These are phyloP conservation scores for Pasiphila rectangulata DNA, from an alignment of 2,888 invertebrate species.

Conservation along the genomic window DNA sequence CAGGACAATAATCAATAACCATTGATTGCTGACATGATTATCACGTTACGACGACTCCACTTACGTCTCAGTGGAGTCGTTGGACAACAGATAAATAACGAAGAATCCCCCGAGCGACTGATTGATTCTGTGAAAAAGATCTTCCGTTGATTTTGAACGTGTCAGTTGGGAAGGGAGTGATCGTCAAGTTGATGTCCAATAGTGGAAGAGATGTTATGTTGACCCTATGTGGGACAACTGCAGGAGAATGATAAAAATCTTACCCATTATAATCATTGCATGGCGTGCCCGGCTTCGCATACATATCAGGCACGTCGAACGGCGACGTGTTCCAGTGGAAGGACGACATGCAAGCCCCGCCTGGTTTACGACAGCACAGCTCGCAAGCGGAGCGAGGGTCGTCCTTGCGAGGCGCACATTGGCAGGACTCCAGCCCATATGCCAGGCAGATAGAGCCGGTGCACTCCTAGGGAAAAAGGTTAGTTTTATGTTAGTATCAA, in stretches of 20 bases:
- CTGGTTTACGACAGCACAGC: slow-evolving; percentile 93
- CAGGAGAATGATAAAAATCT: slow-evolving; percentile 30
- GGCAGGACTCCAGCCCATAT: slow-evolving; percentile 97
- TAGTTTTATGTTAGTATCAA: too few species aligned
- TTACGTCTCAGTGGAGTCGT: too few species aligned
- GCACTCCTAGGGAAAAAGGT: slow-evolving; percentile 87
- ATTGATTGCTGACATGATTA: too few species aligned
- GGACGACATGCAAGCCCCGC: slow-evolving; percentile 91
- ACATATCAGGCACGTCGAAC: slow-evolving; percentile 95
- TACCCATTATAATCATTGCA: slow-evolving; percentile 95
- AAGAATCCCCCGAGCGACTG: too few species aligned
- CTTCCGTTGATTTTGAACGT: too few species aligned
- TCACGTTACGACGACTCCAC: too few species aligned
- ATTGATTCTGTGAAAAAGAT: too few species aligned
- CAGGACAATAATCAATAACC: too few species aligned
- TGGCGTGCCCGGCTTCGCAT: slow-evolving; percentile 95
- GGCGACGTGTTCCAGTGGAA: slow-evolving; percentile 94
- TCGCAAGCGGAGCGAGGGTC: slow-evolving; percentile 95
- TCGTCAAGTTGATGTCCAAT: too few species aligned
- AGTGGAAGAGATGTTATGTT: too few species aligned
- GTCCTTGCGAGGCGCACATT: slow-evolving; percentile 89
- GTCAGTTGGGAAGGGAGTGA: too few species aligned
- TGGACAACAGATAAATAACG: background rate
- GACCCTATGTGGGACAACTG: too few species aligned
- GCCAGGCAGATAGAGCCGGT: slow-evolving; percentile 98